These are phyloP conservation scores for Corythornis cristatus DNA, from an alignment of 2,113 vertebrate species.

Conservation along the genomic window DNA sequence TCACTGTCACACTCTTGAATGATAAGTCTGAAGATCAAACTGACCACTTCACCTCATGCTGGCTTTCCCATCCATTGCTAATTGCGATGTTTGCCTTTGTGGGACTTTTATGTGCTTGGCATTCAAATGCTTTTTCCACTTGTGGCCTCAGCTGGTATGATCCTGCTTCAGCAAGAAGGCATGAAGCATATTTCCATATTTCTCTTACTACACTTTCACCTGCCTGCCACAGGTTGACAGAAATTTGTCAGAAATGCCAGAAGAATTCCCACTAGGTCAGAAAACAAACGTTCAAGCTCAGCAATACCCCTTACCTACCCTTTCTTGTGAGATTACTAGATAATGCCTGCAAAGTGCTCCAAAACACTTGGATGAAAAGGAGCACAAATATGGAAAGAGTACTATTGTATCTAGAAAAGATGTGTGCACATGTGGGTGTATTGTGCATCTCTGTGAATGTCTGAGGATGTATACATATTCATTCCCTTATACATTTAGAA, in stretches of 20 bases:
- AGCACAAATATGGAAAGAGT: not conserved
- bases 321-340: not conserved
- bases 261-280: conserved; percentile 7
- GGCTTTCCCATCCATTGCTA: conserved; percentile 72
- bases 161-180: conserved; percentile 27
- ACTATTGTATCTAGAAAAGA: not conserved
- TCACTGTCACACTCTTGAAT: conserved; percentile 49
- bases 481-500: not conserved
- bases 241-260: conserved; percentile 2
- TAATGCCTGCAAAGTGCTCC: not conserved
- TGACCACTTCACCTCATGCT: conserved; percentile 45
- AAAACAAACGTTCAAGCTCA: not conserved
- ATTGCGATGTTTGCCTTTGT: conserved; percentile 74
- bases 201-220: conserved; percentile 4
- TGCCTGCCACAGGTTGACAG: conserved; percentile 17
- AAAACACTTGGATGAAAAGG: not conserved
- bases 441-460: not conserved
- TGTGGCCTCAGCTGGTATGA: conserved; percentile 63
- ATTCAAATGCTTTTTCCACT: conserved; percentile 77
- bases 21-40: conserved; percentile 66
- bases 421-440: not conserved
- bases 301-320: not conserved
- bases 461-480: fast-evolving
- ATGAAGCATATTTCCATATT: not conserved
- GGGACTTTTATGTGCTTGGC: conserved; percentile 56